These are phyloP conservation scores for Gymnothorax javanicus DNA, from an alignment of 2,797 vertebrate genomes.

Conservation along the genomic window DNA sequence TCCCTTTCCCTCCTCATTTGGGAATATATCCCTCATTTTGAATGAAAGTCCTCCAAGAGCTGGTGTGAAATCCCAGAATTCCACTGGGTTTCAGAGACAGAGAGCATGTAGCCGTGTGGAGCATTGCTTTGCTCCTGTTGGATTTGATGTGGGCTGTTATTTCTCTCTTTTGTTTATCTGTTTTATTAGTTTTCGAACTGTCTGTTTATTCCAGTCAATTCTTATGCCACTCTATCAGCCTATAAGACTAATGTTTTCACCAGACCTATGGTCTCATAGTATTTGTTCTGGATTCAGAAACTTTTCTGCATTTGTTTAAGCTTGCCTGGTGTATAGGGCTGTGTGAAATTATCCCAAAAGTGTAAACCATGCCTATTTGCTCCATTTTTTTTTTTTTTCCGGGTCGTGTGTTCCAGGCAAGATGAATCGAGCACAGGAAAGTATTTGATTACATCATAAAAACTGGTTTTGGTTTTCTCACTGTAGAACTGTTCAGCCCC, in stretches of 20 bases:
- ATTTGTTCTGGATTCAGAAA: too few species aligned
- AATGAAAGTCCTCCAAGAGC: slow-evolving; percentile 62
- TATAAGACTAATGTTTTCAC: background rate
- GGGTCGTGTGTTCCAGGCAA: too few species aligned
- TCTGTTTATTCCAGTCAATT: background rate
- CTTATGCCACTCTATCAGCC: background rate
- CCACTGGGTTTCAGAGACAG: slow-evolving; percentile 41
- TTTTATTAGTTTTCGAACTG: background rate
- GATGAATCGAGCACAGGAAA: too few species aligned
- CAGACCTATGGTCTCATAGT: too few species aligned
- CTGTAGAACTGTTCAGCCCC: background rate
- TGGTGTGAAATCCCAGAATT: slow-evolving; percentile 68
- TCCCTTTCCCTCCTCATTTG: slow-evolving; percentile 52
- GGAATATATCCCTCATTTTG: slow-evolving; percentile 48
- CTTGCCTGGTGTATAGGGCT: too few species aligned
- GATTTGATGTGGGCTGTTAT: background rate
- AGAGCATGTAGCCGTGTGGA: background rate
- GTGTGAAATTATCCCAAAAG: too few species aligned
- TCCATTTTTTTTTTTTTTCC: too few species aligned
- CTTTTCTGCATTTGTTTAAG: too few species aligned
- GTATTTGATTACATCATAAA: too few species aligned
- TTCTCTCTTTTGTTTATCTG: background rate
- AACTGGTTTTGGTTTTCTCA: too few species aligned
- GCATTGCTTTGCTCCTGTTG: background rate
- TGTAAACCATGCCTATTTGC: too few species aligned